Base-by-base conservation (phyloP, 2,888 invertebrate species). In the Tineola bisselliella region DNA sequence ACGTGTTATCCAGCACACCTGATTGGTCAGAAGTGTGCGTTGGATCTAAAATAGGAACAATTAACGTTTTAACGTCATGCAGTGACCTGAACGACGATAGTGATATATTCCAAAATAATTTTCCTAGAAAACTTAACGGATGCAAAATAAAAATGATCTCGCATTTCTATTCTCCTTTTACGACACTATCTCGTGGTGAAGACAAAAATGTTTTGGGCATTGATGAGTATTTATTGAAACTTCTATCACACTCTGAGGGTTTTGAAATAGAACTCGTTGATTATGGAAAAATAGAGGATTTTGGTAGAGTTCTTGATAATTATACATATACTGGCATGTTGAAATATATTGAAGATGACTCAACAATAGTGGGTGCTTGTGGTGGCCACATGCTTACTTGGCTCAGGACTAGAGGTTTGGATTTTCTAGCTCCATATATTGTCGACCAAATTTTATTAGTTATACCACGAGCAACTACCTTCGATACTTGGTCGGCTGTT, bases 311-410 rank as follows among this genome's bases (percentile, higher is more conserved):
- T n/a, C 43, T 65, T 1, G 60, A 63, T 0, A 69, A 69, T 31
- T 66, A 63, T 43, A 63, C 65, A 0, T 62, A 62, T 15, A 63
- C 61, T 0, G 63, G 63, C 3, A 69, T 71, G 64, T 59, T 71
- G 8, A 48, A 63, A 11, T 66, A 65, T 62, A 65, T 74, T 8
- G 60, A 60, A 30, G 44, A 44, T n/a, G 54, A 19, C 5, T 59
- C 62, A 4, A 66, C 67, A 52, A 66, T 64, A 4, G 73, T 74
- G 62, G 76, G 73, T 2, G 70, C 66, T 10, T 25, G 71, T 10
- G 70, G 70, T 5, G 70, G 69, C 8, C 70, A 67, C 59, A 63
- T 64, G 18, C 17, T 70, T 1, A 61, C 54, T 3, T 2, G 13
- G 13, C 15, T 44, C n/a, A 8, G 52, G 8, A 61, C 61, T 59